Conservation (phyloP, 2,888 invertebrate species). For the Latrodectus elegans region DNA sequence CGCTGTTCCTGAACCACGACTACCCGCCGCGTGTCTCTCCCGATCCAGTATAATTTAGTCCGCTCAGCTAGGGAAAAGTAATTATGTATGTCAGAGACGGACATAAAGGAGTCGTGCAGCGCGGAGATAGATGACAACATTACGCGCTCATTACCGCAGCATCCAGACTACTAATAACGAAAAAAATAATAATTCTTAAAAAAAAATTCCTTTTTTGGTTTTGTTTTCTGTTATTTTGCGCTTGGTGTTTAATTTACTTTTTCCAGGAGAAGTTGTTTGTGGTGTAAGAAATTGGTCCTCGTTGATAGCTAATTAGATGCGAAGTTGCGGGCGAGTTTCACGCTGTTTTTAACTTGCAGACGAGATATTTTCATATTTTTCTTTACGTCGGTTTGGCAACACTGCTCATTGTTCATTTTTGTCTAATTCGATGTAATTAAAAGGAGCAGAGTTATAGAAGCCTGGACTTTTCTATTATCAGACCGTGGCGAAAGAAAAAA, state of each 20-base stretch:
- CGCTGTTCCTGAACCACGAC: slow-evolving; percentile 57
- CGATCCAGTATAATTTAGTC: slow-evolving; percentile 46
- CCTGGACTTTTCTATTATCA: background rate
- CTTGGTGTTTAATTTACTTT: slow-evolving; percentile 56
- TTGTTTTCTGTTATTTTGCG: slow-evolving; percentile 29
- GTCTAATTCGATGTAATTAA: slow-evolving; percentile 5
- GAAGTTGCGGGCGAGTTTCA: slow-evolving; percentile 56
- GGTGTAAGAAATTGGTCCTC: slow-evolving; percentile 55
- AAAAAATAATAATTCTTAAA: slow-evolving; percentile 8
- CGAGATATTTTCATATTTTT: background rate
- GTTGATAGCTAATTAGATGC: slow-evolving; percentile 57
- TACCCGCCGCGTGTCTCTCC: slow-evolving; percentile 33
- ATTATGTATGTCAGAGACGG: slow-evolving; percentile 54
- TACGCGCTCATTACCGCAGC: slow-evolving; percentile 60
- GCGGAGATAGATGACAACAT: slow-evolving; percentile 60
- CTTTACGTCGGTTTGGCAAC: background rate
- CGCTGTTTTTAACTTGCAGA: slow-evolving; percentile 53
- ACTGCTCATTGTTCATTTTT: background rate
- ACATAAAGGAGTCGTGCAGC: slow-evolving; percentile 54
- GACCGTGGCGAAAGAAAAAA: background rate
- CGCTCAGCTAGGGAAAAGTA: slow-evolving; percentile 47
- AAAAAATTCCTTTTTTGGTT: slow-evolving; percentile 5
- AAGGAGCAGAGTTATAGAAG: background rate
- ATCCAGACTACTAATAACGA: slow-evolving; percentile 28
- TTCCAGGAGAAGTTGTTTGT: slow-evolving; percentile 18